Evolutionary conservation across 2,797 vertebrate genomes (phyloP).

Genomic region (Silurus aristotelis): DNA sequence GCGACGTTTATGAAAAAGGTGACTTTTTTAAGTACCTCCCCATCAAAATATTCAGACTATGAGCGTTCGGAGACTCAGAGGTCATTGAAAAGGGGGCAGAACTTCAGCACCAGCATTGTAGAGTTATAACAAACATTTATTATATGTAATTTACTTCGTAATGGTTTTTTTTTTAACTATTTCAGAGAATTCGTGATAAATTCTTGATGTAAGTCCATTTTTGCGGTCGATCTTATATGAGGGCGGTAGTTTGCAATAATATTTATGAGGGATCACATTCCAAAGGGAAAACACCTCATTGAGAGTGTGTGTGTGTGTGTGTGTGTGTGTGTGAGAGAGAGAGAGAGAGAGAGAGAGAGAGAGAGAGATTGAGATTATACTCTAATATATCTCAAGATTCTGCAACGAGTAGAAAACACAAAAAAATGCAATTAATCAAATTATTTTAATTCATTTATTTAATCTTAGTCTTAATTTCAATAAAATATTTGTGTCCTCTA

Average conservation of each 20-base stretch:
- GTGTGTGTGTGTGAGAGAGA: neutral
- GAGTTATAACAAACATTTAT: neutral
- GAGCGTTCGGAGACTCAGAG: neutral
- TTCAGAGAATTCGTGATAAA: neutral
- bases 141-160: neutral
- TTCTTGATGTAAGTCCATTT: neutral
- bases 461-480: too few species aligned
- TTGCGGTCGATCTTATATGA: neutral
- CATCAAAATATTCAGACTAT: neutral
- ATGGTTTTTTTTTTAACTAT: neutral
- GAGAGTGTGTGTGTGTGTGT: neutral
- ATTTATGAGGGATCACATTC: neutral
- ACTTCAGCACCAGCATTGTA: neutral
- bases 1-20: constrained; percentile 13
- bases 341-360: neutral
- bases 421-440: too few species aligned
- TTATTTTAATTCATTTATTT: too few species aligned
- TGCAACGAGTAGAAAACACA: too few species aligned
- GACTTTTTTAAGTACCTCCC: neutral
- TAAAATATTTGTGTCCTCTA: too few species aligned
- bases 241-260: neutral
- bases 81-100: neutral
- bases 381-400: neutral
- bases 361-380: neutral
- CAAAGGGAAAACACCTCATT: neutral